A percentile compares a stretch with the other conserved stretches of the same genome.
Evolutionary conservation across 2,113 vertebrate genomes (phyloP).

Genomic region (Dolichotis patagonum): DNA sequence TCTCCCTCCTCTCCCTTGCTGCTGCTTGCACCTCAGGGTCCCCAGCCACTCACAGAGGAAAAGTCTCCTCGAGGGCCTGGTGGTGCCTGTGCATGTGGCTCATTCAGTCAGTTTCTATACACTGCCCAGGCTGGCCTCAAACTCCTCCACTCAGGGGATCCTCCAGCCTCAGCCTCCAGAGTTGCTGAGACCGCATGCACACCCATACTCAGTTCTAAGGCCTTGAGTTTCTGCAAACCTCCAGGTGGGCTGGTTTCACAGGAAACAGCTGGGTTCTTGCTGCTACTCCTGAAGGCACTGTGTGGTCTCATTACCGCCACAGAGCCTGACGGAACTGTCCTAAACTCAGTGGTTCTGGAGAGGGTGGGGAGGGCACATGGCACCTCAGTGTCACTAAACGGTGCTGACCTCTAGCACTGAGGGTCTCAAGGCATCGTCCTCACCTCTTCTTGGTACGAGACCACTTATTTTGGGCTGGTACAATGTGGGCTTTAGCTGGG

Average conservation of each 20-base stretch:
- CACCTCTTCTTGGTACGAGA: background rate
- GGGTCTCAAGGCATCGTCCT: background rate
- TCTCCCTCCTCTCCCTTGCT: no score
- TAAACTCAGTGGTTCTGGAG: background rate
- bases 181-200: background rate
- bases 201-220: background rate
- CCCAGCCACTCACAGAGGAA: background rate
- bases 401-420: background rate
- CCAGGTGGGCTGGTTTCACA: no score
- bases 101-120: background rate
- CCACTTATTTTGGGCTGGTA: background rate
- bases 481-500: background rate
- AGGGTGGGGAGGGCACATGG: background rate
- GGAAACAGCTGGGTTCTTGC: background rate
- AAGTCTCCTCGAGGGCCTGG: background rate
- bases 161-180: background rate
- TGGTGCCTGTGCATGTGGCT: background rate
- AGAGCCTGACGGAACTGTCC: background rate
- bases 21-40: background rate
- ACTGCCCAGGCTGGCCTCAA: background rate
- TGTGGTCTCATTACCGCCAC: accelerated
- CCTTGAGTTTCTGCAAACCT: background rate
- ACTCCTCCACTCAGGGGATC: background rate
- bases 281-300: accelerated
- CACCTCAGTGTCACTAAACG: accelerated